Evolutionary conservation across 2,888 invertebrate genomes (phyloP), one percentile per base, ranked within the genome.

Genomic region (Mylabris sibirica): DNA sequence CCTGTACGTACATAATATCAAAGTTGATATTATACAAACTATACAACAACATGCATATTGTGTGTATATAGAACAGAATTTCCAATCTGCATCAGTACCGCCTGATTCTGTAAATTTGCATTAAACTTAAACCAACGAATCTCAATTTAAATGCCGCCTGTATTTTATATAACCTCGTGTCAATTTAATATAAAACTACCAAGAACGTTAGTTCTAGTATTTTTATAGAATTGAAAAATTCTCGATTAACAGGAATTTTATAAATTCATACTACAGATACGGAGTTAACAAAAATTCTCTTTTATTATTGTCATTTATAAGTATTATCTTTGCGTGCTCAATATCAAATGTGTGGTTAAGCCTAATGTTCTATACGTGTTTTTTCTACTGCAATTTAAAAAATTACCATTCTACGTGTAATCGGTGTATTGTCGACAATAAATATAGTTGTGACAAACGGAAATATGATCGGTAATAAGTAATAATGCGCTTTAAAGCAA

Each of bases 51-150:
- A 53, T 53, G 49, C 49, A 53, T 53, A 22, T 53, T 53, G 49
- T 44, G 61, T 63, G 60, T 17, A 35, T 44, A 63, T 38, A 62
- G 61, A 41, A 44, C 20, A 60, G 44, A 59, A 65, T 70, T 70
- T 67, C 67, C 67, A 65, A 70, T 70, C 65, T 65, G 64, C 66
- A 64, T 59, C 59, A n/a, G n/a, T n/a, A 38, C 30, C 30, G 14
- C 34, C 49, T 11, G 38, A n/a, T 60, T 44, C 17, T 30, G 30
- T 30, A 49, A 70, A 70, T 70, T 70, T 67, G 67, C 70, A 70
- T 70, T 64, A 70, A 70, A 67, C 70, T 67, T 49, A 70, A 70
- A 70, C 70, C 67, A 70, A 65, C 67, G 65, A 70, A 70, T 70
- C 70, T 67, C 65, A 63, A 67, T 70, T 67, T 65, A 67, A 65